Evolutionary conservation across 2,797 vertebrate species (phyloP).

Genomic region (Melopsittacus undulatus): DNA sequence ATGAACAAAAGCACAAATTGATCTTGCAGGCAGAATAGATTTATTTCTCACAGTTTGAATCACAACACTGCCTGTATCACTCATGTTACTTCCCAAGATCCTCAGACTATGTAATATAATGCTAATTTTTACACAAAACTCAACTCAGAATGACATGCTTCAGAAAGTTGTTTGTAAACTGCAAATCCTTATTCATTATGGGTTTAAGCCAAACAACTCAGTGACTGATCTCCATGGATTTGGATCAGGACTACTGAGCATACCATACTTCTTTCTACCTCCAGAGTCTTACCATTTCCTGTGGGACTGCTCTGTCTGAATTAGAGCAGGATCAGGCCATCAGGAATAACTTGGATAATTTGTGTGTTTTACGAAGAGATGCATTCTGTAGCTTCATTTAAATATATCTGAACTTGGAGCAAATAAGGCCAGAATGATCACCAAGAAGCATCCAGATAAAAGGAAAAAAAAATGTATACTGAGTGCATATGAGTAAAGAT

Average conservation of each 20-base stretch:
- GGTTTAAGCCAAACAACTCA: not conserved
- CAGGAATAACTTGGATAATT: not conserved
- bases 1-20: not conserved
- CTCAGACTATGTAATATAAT: not conserved
- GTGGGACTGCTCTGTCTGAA: not conserved
- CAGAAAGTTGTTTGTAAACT: not conserved
- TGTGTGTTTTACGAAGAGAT: not conserved
- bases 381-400: not conserved
- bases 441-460: not conserved
- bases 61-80: not conserved
- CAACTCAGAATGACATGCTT: not conserved
- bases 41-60: not conserved
- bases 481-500: not conserved
- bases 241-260: not conserved
- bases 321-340: not conserved
- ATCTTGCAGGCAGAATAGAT: not conserved
- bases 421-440: not conserved
- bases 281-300: not conserved
- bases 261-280: not conserved
- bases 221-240: not conserved
- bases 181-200: not conserved
- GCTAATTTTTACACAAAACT: not conserved
- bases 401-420: not conserved
- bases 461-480: not conserved
- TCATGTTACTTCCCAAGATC: not conserved